phyloP scores from a whole-genome alignment of 2,113 vertebrate species.

The Rhinoderma darwinii region DNA sequence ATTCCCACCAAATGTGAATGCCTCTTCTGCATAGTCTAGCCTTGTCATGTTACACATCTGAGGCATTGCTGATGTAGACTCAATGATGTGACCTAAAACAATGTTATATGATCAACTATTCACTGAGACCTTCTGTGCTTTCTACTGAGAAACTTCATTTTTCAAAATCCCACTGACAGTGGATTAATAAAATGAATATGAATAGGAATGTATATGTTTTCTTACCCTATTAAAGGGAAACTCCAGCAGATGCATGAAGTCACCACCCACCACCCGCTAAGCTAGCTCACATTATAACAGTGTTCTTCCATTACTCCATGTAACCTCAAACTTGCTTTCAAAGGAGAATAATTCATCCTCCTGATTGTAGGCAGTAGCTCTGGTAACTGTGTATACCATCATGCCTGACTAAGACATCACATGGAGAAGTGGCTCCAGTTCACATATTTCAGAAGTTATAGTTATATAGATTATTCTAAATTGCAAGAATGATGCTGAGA shows the following conservation, averaged over 20 bases:
- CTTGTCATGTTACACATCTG: slow-evolving; percentile 1
- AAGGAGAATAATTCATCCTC: no score
- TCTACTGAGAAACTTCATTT: neutral
- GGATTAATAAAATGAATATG: neutral
- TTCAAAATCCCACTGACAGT: neutral
- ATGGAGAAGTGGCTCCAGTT: no score
- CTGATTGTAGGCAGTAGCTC: no score
- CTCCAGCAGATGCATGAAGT: neutral
- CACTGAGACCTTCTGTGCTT: neutral
- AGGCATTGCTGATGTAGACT: neutral
- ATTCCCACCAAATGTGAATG: slow-evolving; percentile 27
- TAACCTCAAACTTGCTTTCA: no score
- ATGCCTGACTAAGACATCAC: no score
- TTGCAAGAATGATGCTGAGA: no score
- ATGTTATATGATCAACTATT: neutral
- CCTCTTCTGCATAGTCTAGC: neutral
- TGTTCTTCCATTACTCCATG: no score
- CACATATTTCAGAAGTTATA: no score
- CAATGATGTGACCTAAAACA: neutral
- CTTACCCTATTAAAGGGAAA: neutral
- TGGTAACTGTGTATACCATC: no score
- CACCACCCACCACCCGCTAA: neutral
- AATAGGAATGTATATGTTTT: neutral
- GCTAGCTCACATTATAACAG: neutral
- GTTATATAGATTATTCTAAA: no score